Evolutionary conservation across 1,140 invertebrate genomes (phyloP).

Genomic region (Sycophaga agraensis): DNA sequence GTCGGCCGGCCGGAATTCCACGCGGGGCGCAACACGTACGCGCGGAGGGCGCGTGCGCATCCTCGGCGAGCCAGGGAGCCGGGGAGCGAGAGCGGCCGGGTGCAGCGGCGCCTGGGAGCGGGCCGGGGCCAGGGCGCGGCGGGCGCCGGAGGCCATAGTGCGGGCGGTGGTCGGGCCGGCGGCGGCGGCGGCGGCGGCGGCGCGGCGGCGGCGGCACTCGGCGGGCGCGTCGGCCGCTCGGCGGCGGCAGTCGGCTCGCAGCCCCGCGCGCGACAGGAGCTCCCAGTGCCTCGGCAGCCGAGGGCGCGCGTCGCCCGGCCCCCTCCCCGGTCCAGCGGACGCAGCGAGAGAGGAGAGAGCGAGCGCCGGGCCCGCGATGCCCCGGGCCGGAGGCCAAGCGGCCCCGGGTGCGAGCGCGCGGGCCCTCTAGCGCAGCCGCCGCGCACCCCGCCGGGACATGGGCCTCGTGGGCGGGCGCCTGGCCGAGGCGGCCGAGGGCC

Average conservation of each 20-base stretch:
- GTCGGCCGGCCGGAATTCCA: no score
- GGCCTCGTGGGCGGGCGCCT: slow-evolving; percentile 51
- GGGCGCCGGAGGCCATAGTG: neutral
- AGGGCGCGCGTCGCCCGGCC: neutral
- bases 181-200: neutral
- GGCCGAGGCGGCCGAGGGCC: slow-evolving; percentile 38
- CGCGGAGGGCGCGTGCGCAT: no score
- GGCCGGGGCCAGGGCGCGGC: neutral
- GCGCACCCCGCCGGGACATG: slow-evolving; percentile 35
- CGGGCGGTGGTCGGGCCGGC: neutral
- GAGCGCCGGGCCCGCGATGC: neutral
- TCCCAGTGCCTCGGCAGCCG: neutral
- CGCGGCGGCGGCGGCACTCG: neutral
- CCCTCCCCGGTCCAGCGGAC: no score
- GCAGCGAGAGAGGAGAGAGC: neutral
- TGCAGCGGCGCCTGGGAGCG: neutral
- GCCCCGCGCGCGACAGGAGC: slow-evolving; percentile 10
- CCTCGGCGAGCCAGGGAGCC: no score
- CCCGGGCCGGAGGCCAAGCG: no score
- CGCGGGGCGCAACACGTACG: no score
- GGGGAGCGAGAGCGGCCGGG: no score
- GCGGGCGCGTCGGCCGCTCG: neutral
- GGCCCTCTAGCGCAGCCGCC: no score
- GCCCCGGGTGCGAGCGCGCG: neutral
- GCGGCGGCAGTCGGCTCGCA: slow-evolving; percentile 9